A percentile compares a stretch with the other conserved stretches of the same genome.
Conservation (phyloP, 2,888 invertebrate genomes). For the Rotaria magnacalcarata region DNA sequence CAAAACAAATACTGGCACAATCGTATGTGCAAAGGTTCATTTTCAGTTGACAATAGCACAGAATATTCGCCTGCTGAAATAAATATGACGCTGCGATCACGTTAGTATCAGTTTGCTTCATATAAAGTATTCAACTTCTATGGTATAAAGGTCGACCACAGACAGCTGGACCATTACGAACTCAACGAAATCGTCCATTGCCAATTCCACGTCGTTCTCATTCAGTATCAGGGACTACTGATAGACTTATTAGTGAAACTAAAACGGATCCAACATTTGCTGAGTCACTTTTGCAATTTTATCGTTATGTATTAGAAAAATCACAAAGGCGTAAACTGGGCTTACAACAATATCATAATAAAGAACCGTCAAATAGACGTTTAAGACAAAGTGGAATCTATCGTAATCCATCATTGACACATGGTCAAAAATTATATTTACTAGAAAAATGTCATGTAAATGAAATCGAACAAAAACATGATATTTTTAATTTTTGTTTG, state of each 20-base stretch:
- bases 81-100: background rate
- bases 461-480: background rate
- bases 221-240: background rate
- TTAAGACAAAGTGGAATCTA: constrained; percentile 14
- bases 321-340: background rate
- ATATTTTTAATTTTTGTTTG: background rate
- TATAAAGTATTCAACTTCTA: background rate
- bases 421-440: background rate
- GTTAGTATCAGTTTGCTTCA: background rate
- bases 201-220: background rate
- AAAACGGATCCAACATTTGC: background rate
- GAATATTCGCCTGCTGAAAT: background rate
- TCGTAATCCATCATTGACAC: background rate
- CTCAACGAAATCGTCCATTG: background rate
- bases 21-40: background rate
- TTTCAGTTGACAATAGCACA: background rate
- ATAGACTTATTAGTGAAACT: background rate
- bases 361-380: background rate
- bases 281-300: background rate
- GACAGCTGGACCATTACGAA: too few relatives aligned
- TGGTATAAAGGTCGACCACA: background rate
- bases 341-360: background rate
- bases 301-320: background rate
- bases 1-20: background rate
- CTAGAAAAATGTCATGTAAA: constrained; percentile 23